Evolutionary conservation across 2,113 vertebrate genomes (phyloP).

Genomic region (Grantiella picta): DNA sequence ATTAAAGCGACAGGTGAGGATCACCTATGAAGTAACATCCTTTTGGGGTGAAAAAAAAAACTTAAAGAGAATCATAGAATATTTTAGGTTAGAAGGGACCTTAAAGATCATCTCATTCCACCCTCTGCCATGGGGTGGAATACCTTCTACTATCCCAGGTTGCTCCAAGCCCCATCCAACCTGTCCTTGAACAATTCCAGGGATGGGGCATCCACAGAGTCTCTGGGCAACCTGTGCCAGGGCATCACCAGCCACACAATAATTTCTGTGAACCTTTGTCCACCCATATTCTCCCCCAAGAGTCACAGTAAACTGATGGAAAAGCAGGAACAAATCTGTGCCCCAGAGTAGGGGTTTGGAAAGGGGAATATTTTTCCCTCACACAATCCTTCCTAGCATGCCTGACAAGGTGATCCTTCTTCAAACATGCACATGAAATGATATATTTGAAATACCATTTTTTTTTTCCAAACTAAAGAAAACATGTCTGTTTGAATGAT

Average conservation of each 20-base stretch:
- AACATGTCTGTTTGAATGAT: neutral
- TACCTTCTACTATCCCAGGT: neutral
- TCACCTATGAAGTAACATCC: neutral
- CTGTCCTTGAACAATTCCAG: neutral
- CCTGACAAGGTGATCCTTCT: neutral
- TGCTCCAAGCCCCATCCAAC: fast-evolving
- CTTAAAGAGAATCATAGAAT: neutral
- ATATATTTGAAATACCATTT: neutral
- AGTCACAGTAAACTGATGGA: neutral
- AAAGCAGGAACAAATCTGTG: neutral
- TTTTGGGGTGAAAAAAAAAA: neutral
- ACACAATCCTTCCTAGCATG: neutral
- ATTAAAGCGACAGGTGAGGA: neutral
- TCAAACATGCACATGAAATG: neutral
- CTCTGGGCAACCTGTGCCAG: neutral
- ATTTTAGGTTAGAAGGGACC: neutral
- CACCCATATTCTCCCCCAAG: neutral
- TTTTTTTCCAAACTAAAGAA: neutral
- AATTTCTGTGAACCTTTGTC: neutral
- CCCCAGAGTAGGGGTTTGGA: neutral
- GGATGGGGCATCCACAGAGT: neutral
- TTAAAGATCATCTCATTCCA: neutral
- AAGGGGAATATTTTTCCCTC: neutral
- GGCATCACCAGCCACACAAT: neutral
- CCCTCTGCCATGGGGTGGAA: neutral